A percentile compares a stretch with the other conserved stretches of the same genome.
Conservation (phyloP, 2,888 invertebrate species). For the Lasioglossum calceatum region DNA sequence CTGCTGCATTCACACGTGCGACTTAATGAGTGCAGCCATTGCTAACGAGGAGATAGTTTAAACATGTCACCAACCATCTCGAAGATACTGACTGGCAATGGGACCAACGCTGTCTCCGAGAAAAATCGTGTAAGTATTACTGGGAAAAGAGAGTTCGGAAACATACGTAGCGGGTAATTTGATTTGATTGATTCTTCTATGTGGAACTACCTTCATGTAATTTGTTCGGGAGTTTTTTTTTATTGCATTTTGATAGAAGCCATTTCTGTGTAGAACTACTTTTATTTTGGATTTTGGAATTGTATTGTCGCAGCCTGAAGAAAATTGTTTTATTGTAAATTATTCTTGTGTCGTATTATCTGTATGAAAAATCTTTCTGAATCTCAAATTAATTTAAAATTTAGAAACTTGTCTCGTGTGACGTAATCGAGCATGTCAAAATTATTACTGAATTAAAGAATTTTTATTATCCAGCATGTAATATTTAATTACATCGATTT, state of each 20-base stretch:
- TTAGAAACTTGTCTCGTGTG: neutral
- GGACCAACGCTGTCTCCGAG: slow-evolving; percentile 33
- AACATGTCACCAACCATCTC: slow-evolving; percentile 60
- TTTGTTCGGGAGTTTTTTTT: neutral
- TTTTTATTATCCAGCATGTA: neutral
- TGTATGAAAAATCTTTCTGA: neutral
- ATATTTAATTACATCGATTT: neutral
- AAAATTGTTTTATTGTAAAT: neutral
- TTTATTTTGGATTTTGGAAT: neutral
- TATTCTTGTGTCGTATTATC: neutral
- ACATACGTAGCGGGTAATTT: neutral
- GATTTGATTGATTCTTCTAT: neutral
- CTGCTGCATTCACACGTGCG: neutral
- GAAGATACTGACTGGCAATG: slow-evolving; percentile 43
- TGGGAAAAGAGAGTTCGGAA: neutral
- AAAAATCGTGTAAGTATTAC: slow-evolving; percentile 54
- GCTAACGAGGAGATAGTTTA: neutral
- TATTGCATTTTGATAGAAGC: neutral
- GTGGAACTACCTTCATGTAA: neutral
- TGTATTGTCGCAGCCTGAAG: neutral
- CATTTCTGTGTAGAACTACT: neutral
- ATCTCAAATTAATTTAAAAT: neutral
- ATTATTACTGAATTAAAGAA: neutral
- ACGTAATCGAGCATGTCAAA: neutral
- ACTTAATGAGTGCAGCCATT: slow-evolving; percentile 18